Base-by-base conservation (phyloP, 2,113 vertebrate species). In the Pelobates fuscus region DNA sequence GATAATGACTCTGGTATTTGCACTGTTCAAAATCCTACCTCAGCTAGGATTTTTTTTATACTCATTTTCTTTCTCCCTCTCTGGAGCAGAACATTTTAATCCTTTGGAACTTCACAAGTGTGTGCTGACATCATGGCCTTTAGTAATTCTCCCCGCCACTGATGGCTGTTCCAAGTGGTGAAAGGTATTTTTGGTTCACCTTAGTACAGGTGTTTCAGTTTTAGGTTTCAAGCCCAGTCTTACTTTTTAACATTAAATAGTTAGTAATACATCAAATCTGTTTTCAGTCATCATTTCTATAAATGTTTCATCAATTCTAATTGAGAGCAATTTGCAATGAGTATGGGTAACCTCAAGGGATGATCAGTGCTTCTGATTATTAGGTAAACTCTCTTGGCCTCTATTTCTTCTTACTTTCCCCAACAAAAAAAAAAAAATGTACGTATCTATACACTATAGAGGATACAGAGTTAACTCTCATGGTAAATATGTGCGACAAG, bases 121-220 rank as follows among this genome's bases (percentile, higher is more conserved):
- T 80, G 82, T 80, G 81, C 80, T 76, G 84, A 87, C 62, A 83
- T 82, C 71, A 17, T 23, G 81, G 76, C 78, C 81, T 78, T 78
- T 30, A 63, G 63, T 69, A 67, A 15, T 30, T 65, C 32, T 59
- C 0, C 1, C 20, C 70, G 63, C 27, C 68, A 30, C 71, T 43
- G 77, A 80, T 24, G 29, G 65, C 2, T 70, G 62, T 23, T 79
- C 8, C 21, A 76, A 32, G 46, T 46, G 32, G 21, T 73, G 81
- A 81, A 79, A 80, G 67, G 21, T 29, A 78, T 76, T 23, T 0
- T 57, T 70, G 72, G 59, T 29, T 83, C 79, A 80, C 74, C 70
- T 82, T 41, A 29, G 0, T 64, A 72, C 83, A 85, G 78, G 80
- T 80, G 72, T 79, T 81, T 72, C 77, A 81, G 71, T 71, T 79